phyloP scores from a whole-genome alignment of 2,113 vertebrate genomes.

The Dromaius novaehollandiae region DNA sequence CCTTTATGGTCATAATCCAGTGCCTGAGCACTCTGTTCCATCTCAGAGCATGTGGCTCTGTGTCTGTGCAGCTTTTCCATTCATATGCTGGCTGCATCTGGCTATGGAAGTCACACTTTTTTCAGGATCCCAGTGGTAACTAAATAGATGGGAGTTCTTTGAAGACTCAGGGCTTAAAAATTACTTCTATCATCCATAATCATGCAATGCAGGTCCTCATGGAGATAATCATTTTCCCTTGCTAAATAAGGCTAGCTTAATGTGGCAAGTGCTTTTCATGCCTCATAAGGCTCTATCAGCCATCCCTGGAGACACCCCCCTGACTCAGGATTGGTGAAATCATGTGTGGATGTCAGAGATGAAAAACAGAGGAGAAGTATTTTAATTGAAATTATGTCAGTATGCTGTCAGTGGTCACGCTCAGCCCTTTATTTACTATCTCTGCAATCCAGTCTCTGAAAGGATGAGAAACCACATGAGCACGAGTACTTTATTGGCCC shows the following conservation, averaged over 20 bases:
- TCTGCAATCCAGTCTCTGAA: not conserved
- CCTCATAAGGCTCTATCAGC: not conserved
- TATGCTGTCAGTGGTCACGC: not conserved
- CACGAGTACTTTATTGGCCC: not conserved
- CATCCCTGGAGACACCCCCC: not conserved
- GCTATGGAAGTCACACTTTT: not conserved
- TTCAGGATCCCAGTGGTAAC: not conserved
- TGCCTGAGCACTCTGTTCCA: not conserved
- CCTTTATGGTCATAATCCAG: not conserved
- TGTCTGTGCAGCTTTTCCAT: not conserved
- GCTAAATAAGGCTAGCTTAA: not conserved
- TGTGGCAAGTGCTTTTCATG: not conserved
- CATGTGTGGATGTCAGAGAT: not conserved
- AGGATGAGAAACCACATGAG: not conserved
- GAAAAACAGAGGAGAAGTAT: conserved; percentile 13
- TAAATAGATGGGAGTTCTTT: not conserved
- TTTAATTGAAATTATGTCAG: not conserved
- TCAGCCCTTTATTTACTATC: not conserved
- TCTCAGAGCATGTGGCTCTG: not conserved
- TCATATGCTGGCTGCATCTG: not conserved
- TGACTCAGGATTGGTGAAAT: not conserved
- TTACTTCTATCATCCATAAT: not conserved
- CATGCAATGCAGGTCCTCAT: not conserved
- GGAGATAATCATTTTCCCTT: not conserved
- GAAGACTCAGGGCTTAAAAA: not conserved